Evolutionary conservation across 2,113 vertebrate species (phyloP).

Genomic region (Hystrix cristata): DNA sequence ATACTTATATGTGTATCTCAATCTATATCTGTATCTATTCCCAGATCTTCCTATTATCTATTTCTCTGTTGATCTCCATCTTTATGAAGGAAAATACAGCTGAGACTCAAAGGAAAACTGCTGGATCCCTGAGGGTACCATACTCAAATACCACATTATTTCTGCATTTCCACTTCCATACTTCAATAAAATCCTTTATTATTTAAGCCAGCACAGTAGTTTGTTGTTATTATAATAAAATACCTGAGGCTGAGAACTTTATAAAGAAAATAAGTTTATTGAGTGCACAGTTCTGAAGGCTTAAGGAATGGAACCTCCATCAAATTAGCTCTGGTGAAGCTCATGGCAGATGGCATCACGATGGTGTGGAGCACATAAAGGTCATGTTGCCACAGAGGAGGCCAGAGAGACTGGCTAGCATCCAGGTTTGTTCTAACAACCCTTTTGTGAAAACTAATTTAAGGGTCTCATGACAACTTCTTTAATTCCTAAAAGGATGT

Average conservation of each 20-base stretch:
- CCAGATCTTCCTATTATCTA: not conserved
- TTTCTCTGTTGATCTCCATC: not conserved
- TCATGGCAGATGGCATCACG: not conserved
- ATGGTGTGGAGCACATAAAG: not conserved
- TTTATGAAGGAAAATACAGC: not conserved
- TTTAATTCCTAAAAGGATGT: not conserved
- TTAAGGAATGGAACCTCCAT: not conserved
- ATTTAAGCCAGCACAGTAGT: not conserved
- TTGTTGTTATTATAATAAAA: not conserved
- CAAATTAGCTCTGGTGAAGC: not conserved
- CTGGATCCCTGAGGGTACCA: not conserved
- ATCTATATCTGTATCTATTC: not conserved
- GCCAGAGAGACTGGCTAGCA: not conserved
- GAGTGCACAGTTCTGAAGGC: not conserved
- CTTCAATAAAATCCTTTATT: not conserved
- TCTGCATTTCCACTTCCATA: not conserved
- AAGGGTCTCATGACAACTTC: not conserved
- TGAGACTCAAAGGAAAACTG: not conserved
- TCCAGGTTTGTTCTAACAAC: not conserved
- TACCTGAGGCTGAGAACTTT: not conserved
- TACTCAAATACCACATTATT: not conserved
- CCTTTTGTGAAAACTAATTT: not conserved
- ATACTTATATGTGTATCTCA: not conserved
- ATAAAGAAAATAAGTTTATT: not conserved
- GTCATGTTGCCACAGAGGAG: not conserved